These are phyloP conservation scores for Sebastes itinus DNA, from an alignment of 2,797 vertebrate genomes.

Conservation along the genomic window DNA sequence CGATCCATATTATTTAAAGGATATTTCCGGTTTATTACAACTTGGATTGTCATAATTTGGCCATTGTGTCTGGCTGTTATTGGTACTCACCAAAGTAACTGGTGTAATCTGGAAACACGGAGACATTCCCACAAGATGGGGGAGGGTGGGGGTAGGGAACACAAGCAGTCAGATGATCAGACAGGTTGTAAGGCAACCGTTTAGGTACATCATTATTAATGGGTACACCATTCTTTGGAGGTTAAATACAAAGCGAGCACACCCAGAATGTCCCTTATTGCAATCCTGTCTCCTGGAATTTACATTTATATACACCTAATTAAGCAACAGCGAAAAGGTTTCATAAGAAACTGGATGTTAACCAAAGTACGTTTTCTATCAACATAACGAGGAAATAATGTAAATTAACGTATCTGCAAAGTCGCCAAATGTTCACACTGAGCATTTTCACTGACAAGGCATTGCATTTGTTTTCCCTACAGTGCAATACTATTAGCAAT, in stretches of 20 bases:
- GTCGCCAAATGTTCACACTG: not conserved
- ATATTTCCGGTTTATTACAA: not conserved
- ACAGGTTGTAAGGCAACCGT: not conserved
- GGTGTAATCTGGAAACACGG: not conserved
- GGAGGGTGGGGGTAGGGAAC: not conserved
- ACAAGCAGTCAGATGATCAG: not conserved
- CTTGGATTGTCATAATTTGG: conserved; percentile 5
- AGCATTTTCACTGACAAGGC: not conserved
- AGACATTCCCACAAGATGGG: not conserved
- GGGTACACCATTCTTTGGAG: not conserved
- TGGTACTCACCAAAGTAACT: not conserved
- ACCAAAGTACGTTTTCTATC: not conserved
- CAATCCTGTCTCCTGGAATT: not conserved
- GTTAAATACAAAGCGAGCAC: not conserved
- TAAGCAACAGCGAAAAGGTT: not conserved
- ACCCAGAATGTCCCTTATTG: not conserved
- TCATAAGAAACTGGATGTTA: not conserved
- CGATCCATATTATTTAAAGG: not conserved
- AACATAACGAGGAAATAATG: not conserved
- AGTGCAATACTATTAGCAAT: not conserved
- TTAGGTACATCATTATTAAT: not conserved
- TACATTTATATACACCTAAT: not conserved
- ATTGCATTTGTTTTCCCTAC: not conserved
- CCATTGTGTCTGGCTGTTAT: not conserved
- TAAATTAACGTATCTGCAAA: not conserved